Evolutionary conservation across 2,888 invertebrate species (phyloP).

Genomic region (Ichneumon xanthorius): DNA sequence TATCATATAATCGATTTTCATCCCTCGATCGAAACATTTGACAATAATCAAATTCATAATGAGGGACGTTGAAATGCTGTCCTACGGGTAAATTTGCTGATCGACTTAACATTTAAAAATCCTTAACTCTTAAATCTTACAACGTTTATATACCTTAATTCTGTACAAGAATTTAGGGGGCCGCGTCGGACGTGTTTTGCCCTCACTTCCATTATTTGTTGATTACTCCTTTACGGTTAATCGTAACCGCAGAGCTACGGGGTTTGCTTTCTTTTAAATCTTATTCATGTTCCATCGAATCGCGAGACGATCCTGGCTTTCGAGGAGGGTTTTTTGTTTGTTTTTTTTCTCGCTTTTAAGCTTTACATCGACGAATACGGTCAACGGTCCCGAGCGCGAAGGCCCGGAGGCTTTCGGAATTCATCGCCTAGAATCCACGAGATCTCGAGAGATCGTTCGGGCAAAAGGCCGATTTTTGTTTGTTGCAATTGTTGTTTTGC

Average conservation of each 20-base stretch:
- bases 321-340: constrained; percentile 24
- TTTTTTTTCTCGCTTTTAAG: constrained; percentile 2
- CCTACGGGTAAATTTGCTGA: constrained; percentile 25
- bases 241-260: constrained; percentile 39
- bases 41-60: constrained; percentile 43
- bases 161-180: constrained; percentile 78
- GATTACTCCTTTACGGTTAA: constrained; percentile 44
- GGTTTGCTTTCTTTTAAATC: constrained; percentile 39
- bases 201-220: constrained; percentile 34
- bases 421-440: constrained; percentile 9
- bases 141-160: constrained; percentile 75
- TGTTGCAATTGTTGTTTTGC: constrained; percentile 20
- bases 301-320: constrained; percentile 61
- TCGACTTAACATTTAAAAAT: constrained; percentile 36
- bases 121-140: constrained; percentile 76
- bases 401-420: constrained; percentile 45
- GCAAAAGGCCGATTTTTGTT: constrained; percentile 56
- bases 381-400: constrained; percentile 35
- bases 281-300: constrained; percentile 40
- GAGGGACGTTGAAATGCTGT: constrained; percentile 14
- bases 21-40: constrained; percentile 37
- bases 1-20: constrained; percentile 17
- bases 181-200: constrained; percentile 61
- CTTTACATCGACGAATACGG: constrained; percentile 12
- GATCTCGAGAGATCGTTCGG: constrained; percentile 38